Evolutionary conservation across 2,888 invertebrate species (phyloP).

Genomic region (Scrobipalpa costella): DNA sequence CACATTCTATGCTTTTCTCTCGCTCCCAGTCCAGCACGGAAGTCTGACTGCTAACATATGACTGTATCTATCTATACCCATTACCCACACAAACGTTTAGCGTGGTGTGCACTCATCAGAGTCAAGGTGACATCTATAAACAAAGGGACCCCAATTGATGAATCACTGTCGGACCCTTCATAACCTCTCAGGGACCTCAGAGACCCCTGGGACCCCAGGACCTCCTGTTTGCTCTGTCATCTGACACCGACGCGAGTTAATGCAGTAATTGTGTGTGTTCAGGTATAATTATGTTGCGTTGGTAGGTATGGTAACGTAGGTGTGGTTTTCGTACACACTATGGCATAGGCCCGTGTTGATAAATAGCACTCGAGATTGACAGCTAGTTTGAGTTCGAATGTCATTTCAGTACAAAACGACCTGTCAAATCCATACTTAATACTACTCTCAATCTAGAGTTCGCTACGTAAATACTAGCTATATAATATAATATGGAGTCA

Average conservation of each 20-base stretch:
- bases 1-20: no score
- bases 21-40: no score
- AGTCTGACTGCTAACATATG: no score
- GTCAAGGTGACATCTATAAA: slow-evolving; percentile 41
- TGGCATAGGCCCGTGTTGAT: no score
- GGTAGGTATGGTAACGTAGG: not conserved
- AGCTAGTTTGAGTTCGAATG: no score
- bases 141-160: slow-evolving; percentile 49
- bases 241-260: slow-evolving; percentile 46
- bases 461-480: no score
- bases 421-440: no score
- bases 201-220: not conserved
- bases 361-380: no score
- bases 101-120: slow-evolving; percentile 25
- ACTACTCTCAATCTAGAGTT: no score
- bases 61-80: not conserved
- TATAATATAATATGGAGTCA: no score
- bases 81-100: not conserved
- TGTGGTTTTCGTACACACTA: no score
- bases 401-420: no score
- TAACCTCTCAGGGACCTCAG: slow-evolving; percentile 31
- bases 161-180: slow-evolving; percentile 50
- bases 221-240: slow-evolving; percentile 50
- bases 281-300: not conserved
- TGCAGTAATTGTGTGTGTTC: slow-evolving; percentile 45